Percentiles rank a stretch among this genome's conserved stretches.
phyloP scores from a whole-genome alignment of 2,113 vertebrate species.

The Gallinago media region DNA sequence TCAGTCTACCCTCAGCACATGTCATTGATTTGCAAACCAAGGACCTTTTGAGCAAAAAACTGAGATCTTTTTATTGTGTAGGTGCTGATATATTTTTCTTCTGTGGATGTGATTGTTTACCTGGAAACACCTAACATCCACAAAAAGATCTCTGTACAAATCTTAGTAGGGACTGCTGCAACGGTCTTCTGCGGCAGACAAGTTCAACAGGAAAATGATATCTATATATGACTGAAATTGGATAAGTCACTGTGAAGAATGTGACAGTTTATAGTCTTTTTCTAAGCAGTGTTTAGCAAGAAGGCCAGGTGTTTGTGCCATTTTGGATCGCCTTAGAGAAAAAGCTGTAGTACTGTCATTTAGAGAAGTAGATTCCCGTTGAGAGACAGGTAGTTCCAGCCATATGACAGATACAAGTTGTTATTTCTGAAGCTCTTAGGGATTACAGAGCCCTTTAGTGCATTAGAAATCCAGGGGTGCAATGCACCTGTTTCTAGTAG shows the following conservation, averaged over 20 bases:
- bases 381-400: not conserved
- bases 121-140: not conserved
- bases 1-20: not conserved
- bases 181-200: not conserved
- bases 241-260: not conserved
- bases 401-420: not conserved
- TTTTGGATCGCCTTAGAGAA: not conserved
- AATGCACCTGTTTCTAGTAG: not conserved
- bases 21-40: not conserved
- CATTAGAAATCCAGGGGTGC: not conserved
- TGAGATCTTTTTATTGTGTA: not conserved
- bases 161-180: not conserved
- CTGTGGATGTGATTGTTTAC: not conserved
- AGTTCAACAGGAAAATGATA: not conserved
- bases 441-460: not conserved
- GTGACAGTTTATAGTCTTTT: not conserved
- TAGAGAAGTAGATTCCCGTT: not conserved
- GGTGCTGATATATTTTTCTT: not conserved
- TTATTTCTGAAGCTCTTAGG: slow-evolving; percentile 1
- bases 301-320: not conserved
- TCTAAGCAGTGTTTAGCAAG: not conserved
- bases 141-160: not conserved
- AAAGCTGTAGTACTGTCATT: not conserved
- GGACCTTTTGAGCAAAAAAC: not conserved
- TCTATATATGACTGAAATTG: not conserved